Percentiles rank a stretch among this genome's conserved stretches.
Evolutionary conservation across 2,113 vertebrate species (phyloP).

Genomic region (Nanorana parkeri): DNA sequence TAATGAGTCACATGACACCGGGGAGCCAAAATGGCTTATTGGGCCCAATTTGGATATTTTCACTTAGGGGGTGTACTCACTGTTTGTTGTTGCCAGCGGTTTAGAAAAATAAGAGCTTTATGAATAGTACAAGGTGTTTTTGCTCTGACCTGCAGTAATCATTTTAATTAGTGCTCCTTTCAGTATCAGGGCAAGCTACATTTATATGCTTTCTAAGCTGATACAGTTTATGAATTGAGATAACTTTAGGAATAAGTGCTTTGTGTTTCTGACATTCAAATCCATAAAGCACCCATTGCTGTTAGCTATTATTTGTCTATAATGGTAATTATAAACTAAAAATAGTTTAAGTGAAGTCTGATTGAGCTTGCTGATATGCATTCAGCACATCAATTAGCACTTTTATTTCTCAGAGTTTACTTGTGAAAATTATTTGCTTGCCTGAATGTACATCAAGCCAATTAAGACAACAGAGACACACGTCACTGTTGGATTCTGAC

Average conservation of each 20-base stretch:
- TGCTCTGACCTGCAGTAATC: too few relatives aligned
- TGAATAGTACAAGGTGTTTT: too few relatives aligned
- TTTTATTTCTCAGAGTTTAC: slow-evolving; percentile 32
- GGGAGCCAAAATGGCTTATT: too few relatives aligned
- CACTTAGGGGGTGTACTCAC: too few relatives aligned
- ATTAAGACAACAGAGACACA: slow-evolving; percentile 46
- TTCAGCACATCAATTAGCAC: slow-evolving; percentile 52
- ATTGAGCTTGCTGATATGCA: slow-evolving; percentile 35
- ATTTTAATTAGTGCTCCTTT: too few relatives aligned
- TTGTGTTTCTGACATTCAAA: slow-evolving; percentile 22
- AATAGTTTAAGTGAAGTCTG: slow-evolving; percentile 45
- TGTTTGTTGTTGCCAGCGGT: too few relatives aligned
- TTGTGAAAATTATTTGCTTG: slow-evolving; percentile 54
- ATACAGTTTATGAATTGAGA: neutral
- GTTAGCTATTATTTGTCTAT: slow-evolving; percentile 48
- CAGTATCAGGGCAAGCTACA: too few relatives aligned
- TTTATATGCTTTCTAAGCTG: neutral
- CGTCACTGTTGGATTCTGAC: slow-evolving; percentile 37
- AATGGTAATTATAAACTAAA: slow-evolving; percentile 45
- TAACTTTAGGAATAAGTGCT: slow-evolving; percentile 25
- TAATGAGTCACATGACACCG: too few relatives aligned
- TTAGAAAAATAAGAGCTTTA: too few relatives aligned
- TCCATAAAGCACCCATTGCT: neutral
- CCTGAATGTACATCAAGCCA: slow-evolving; percentile 51
- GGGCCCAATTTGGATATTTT: too few relatives aligned